phyloP scores from a whole-genome alignment of 2,888 invertebrate species.

The Dryocosmus kuriphilus region DNA sequence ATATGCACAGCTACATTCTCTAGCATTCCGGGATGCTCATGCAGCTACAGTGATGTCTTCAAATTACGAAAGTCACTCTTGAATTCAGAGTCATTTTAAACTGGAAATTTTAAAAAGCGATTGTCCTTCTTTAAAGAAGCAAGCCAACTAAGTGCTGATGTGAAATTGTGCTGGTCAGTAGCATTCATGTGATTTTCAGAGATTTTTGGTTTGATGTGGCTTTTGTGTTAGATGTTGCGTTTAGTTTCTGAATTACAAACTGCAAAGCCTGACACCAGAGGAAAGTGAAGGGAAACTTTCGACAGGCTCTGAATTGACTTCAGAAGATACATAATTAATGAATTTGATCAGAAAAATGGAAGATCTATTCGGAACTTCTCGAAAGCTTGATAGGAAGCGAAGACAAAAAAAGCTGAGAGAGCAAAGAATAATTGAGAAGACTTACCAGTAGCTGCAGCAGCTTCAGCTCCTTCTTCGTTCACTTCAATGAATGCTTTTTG shows the following conservation, averaged over 20 bases:
- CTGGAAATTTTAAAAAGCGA: not conserved
- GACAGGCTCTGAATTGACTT: not conserved
- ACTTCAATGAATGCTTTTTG: conserved; percentile 93
- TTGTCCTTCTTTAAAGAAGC: not conserved
- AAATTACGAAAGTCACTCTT: not conserved
- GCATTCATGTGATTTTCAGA: not conserved
- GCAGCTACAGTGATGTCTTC: not conserved
- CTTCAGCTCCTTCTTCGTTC: conserved; percentile 91
- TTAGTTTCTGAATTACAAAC: not conserved
- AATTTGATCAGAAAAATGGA: not conserved
- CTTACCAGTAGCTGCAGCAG: conserved; percentile 59
- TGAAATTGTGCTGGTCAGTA: not conserved
- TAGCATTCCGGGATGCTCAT: conserved; percentile 5
- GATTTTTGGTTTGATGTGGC: not conserved
- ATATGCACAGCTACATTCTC: conserved; percentile 8
- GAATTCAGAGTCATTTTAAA: conserved; percentile 16
- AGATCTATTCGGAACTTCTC: conserved; percentile 1
- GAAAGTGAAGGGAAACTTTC: not conserved
- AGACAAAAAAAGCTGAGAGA: not conserved
- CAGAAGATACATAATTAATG: not conserved
- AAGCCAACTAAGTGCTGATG: not conserved
- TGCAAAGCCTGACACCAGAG: conserved; percentile 2
- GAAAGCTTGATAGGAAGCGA: not conserved
- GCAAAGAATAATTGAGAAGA: not conserved
- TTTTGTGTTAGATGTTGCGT: not conserved